Evolutionary conservation across 2,797 vertebrate species (phyloP).

Genomic region (Helostoma temminkii): DNA sequence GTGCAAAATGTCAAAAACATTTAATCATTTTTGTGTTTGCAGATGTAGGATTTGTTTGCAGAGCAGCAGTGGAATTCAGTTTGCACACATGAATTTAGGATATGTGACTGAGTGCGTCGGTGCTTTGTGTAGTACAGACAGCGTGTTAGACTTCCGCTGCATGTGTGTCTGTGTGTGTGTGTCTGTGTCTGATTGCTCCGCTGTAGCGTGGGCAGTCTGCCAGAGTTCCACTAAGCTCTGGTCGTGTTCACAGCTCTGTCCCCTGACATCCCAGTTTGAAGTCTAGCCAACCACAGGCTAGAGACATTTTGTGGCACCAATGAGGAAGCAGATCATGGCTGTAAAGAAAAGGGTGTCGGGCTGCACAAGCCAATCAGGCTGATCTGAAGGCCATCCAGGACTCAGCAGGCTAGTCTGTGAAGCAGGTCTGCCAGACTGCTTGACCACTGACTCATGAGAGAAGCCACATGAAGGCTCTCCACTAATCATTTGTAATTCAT

Average conservation of each 20-base stretch:
- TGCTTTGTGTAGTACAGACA: slow-evolving; percentile 38
- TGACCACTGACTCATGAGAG: slow-evolving; percentile 66
- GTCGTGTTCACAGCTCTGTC: slow-evolving; percentile 80
- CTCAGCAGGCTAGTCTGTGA: slow-evolving; percentile 78
- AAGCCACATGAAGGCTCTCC: slow-evolving; percentile 49
- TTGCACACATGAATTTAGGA: slow-evolving; percentile 39
- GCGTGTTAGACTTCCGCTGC: slow-evolving; percentile 47
- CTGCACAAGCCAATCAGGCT: slow-evolving; percentile 67
- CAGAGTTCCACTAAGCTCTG: slow-evolving; percentile 76
- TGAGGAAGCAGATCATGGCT: slow-evolving; percentile 65
- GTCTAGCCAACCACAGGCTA: slow-evolving; percentile 67
- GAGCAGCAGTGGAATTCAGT: slow-evolving; percentile 27
- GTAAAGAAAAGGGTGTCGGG: slow-evolving; percentile 34
- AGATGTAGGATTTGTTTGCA: slow-evolving; percentile 2
- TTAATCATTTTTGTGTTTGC: slow-evolving; percentile 36
- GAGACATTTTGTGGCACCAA: slow-evolving; percentile 70
- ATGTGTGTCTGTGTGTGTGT: slow-evolving; percentile 39
- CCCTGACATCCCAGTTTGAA: slow-evolving; percentile 75
- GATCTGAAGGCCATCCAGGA: slow-evolving; percentile 67
- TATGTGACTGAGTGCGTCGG: slow-evolving; percentile 42
- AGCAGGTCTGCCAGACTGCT: slow-evolving; percentile 69
- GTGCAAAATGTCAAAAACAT: slow-evolving; percentile 55
- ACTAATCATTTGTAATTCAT: slow-evolving; percentile 68
- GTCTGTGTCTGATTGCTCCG: slow-evolving; percentile 62
- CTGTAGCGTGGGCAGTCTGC: slow-evolving; percentile 75